Conservation (phyloP, 2,113 vertebrate genomes). For the Tricholaema leucomelas region DNA sequence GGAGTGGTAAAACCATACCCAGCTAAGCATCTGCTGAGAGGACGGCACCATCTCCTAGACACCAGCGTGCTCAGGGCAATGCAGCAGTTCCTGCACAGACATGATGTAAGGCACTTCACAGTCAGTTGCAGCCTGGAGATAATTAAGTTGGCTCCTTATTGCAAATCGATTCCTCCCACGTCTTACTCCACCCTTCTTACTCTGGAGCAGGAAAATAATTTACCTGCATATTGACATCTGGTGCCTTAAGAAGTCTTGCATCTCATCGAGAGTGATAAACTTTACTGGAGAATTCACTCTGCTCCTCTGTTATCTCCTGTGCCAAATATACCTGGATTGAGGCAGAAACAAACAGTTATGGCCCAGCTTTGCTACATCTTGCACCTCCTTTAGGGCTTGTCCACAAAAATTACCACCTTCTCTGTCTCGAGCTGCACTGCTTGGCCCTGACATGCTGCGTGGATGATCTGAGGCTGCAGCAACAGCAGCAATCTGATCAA, state of each 20-base stretch:
- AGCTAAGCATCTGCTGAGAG: neutral
- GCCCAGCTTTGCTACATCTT: neutral
- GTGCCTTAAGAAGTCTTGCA: neutral
- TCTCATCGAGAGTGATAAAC: neutral
- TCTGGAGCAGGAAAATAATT: constrained; percentile 8
- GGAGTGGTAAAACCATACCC: neutral
- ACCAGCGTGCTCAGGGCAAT: neutral
- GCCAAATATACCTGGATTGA: neutral
- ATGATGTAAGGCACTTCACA: constrained; percentile 1
- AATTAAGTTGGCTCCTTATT: neutral
- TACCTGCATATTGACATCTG: neutral
- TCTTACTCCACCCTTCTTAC: constrained; percentile 13
- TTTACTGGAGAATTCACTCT: neutral
- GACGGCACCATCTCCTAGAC: neutral
- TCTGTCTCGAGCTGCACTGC: neutral
- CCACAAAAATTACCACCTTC: neutral
- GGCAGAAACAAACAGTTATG: neutral
- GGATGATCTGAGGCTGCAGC: neutral
- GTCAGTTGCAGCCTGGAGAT: neutral
- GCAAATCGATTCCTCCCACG: constrained; percentile 44
- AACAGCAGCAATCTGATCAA: neutral
- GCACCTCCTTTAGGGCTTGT: neutral
- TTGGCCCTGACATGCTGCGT: neutral
- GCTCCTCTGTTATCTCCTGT: neutral
- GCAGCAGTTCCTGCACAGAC: constrained; percentile 26